Evolutionary conservation across 2,797 vertebrate genomes (phyloP).

Genomic region (Pelodytes ibericus): DNA sequence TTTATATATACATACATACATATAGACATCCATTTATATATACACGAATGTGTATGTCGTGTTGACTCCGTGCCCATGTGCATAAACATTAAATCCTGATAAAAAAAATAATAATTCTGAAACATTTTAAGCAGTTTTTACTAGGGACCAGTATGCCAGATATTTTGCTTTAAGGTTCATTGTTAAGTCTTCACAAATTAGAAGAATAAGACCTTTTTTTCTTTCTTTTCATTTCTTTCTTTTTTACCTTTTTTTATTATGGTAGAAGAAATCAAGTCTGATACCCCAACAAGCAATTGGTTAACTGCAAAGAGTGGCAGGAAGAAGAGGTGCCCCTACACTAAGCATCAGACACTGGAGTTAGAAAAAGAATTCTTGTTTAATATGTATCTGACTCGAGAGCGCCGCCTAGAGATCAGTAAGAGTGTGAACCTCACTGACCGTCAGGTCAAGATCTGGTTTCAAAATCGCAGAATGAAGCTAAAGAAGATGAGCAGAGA

Average conservation of each 20-base stretch:
- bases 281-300: conserved; percentile 95
- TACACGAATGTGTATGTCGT: conserved; percentile 5
- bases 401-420: conserved; percentile 99
- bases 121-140: not conserved
- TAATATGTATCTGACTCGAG: conserved; percentile 99
- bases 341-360: conserved; percentile 99
- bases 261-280: conserved; percentile 89
- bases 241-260: conserved; percentile 68
- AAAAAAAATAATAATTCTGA: no score
- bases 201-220: conserved; percentile 64
- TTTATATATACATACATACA: not conserved
- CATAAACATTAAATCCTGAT: not conserved
- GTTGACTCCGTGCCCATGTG: not conserved
- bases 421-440: conserved; percentile 98
- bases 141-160: conserved; percentile 58
- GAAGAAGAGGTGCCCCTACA: conserved; percentile 98
- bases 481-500: conserved; percentile 99
- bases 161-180: conserved; percentile 71
- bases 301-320: conserved; percentile 97
- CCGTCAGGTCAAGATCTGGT: conserved; percentile 99
- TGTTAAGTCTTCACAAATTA: conserved; percentile 75
- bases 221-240: conserved; percentile 61
- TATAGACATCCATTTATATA: not conserved
- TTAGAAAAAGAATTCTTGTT: conserved; percentile 99
- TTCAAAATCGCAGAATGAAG: conserved; percentile 99